Conservation (phyloP, 2,797 vertebrate species). For the Ataeniobius toweri region DNA sequence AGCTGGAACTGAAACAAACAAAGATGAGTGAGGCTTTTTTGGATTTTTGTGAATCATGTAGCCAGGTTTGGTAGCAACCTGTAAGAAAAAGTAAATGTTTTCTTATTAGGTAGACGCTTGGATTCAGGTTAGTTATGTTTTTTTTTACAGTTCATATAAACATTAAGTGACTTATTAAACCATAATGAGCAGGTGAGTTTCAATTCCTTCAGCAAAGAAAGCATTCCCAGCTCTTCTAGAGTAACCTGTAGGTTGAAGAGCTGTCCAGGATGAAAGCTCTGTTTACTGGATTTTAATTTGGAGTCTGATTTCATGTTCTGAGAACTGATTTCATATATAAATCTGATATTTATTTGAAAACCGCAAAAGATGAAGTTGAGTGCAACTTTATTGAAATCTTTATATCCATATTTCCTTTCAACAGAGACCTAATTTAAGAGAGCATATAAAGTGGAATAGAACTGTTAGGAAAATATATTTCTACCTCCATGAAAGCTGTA, state of each 20-base stretch:
- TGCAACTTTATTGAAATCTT: background rate
- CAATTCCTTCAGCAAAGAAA: background rate
- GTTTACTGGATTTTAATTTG: background rate
- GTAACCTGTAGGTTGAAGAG: slow-evolving; percentile 3
- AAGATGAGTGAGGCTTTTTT: no score
- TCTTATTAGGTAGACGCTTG: no score
- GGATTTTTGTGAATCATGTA: no score
- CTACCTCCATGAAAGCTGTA: slow-evolving; percentile 13
- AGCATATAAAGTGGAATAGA: slow-evolving; percentile 16
- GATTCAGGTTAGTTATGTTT: background rate
- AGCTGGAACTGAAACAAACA: background rate
- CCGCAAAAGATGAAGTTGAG: slow-evolving; percentile 2
- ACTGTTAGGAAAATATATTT: slow-evolving; percentile 36
- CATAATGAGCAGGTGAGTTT: background rate
- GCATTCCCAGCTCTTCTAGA: background rate
- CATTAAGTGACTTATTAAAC: background rate
- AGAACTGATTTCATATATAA: slow-evolving; percentile 17
- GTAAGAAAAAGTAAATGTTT: no score
- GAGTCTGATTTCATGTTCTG: slow-evolving; percentile 4
- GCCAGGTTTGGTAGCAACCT: no score
- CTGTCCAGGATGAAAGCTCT: background rate
- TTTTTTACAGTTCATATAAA: background rate
- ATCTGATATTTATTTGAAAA: slow-evolving; percentile 25
- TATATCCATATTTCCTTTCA: background rate
- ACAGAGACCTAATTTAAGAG: slow-evolving; percentile 32